phyloP scores from a whole-genome alignment of 2,797 vertebrate genomes.

The Rhodeus uyekii region DNA sequence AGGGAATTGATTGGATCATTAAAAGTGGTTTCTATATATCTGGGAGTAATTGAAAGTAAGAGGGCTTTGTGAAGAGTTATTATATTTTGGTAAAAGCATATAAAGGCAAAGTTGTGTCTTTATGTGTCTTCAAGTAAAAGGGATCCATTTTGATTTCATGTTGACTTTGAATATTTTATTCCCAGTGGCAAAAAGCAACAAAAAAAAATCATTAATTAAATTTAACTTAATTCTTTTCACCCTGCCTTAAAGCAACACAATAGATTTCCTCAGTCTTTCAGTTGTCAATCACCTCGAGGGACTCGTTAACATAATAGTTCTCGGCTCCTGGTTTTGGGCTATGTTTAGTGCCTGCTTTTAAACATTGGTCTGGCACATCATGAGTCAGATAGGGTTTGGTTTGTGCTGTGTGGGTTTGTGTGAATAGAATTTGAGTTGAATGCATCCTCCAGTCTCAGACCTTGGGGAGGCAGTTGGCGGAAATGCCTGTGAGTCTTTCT shows the following conservation, averaged over 20 bases:
- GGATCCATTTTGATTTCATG: neutral
- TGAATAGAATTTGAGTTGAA: conserved; percentile 39
- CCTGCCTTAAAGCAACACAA: neutral
- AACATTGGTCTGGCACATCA: conserved; percentile 24
- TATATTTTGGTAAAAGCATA: neutral
- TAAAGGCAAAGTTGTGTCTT: neutral
- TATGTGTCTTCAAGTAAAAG: neutral
- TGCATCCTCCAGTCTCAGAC: conserved; percentile 32
- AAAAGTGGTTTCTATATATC: neutral
- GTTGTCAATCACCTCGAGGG: neutral
- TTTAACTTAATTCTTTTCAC: neutral
- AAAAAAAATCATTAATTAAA: too few species aligned
- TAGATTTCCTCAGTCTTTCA: conserved; percentile 11
- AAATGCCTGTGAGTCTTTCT: conserved; percentile 24
- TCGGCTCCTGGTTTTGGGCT: conserved; percentile 8
- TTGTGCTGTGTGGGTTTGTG: conserved; percentile 47
- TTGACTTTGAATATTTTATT: neutral
- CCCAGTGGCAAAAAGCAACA: neutral
- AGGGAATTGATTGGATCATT: neutral
- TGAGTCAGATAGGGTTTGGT: conserved; percentile 42
- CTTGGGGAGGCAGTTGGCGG: conserved; percentile 33
- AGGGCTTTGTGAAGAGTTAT: neutral
- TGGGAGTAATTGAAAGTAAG: neutral
- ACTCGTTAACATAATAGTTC: conserved; percentile 8
- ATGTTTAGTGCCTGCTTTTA: conserved; percentile 40